A percentile compares a stretch with the other conserved stretches of the same genome.
phyloP scores from a whole-genome alignment of 2,888 invertebrate genomes.

The Tachystola acroxantha region DNA sequence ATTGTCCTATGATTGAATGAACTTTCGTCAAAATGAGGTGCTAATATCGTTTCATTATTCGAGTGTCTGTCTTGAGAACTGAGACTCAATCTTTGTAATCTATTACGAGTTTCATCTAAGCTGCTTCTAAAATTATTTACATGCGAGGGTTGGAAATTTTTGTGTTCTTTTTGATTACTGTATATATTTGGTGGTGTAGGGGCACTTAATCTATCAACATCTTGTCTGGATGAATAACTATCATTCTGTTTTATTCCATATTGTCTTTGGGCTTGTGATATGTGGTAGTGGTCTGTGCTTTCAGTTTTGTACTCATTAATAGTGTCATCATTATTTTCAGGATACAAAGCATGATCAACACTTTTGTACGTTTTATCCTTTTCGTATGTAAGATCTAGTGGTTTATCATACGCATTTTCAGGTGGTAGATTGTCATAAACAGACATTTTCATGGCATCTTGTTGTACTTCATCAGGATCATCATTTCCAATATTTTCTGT shows the following conservation, averaged over 20 bases:
- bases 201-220: slow-evolving; percentile 44
- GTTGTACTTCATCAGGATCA: slow-evolving; percentile 34
- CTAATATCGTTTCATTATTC: slow-evolving; percentile 49
- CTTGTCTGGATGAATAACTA: slow-evolving; percentile 56
- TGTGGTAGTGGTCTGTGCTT: slow-evolving; percentile 42
- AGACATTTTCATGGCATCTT: slow-evolving; percentile 58
- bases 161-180: slow-evolving; percentile 45
- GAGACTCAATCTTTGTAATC: slow-evolving; percentile 60
- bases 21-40: slow-evolving; percentile 53
- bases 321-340: slow-evolving; percentile 52
- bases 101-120: slow-evolving; percentile 49
- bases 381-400: slow-evolving; percentile 64
- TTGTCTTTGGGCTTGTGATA: slow-evolving; percentile 37
- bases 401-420: slow-evolving; percentile 72
- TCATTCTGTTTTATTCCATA: slow-evolving; percentile 50
- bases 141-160: slow-evolving; percentile 43
- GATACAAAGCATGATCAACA: slow-evolving; percentile 70
- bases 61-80: slow-evolving; percentile 59
- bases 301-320: slow-evolving; percentile 48
- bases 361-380: slow-evolving; percentile 71
- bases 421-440: slow-evolving; percentile 64
- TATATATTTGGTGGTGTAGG: slow-evolving; percentile 45
- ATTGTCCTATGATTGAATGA: slow-evolving; percentile 44
- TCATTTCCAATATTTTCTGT: slow-evolving; percentile 35
- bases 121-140: slow-evolving; percentile 52